These are phyloP conservation scores for Bellardia pandia DNA, from an alignment of 2,888 invertebrate genomes.

Conservation along the genomic window DNA sequence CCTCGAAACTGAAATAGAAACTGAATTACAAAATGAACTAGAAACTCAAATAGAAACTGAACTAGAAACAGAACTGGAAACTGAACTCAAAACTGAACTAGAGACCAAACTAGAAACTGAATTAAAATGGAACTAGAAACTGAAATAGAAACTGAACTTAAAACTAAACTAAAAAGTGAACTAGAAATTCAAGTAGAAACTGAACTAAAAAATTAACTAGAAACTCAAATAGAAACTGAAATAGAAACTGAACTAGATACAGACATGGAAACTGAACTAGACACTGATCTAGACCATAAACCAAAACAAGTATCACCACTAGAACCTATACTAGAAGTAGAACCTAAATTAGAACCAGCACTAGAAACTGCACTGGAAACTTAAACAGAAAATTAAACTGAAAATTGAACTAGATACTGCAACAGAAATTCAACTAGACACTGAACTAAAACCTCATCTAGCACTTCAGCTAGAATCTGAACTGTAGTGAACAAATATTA, in stretches of 20 bases:
- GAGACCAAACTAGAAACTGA: constrained; percentile 14
- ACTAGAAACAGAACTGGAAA: constrained; percentile 5
- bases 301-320: not conserved
- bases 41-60: not conserved
- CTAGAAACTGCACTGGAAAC: no score
- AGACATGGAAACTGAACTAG: not conserved
- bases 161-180: not conserved
- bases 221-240: not conserved
- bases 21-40: constrained; percentile 5
- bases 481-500: no score
- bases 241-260: constrained; percentile 2
- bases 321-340: not conserved
- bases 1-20: constrained; percentile 2
- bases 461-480: no score
- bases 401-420: no score
- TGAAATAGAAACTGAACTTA: not conserved
- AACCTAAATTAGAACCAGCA: not conserved
- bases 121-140: not conserved
- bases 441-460: no score
- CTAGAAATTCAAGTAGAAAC: no score
- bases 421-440: no score
- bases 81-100: not conserved
- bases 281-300: not conserved
- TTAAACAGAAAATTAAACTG: no score
- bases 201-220: not conserved